phyloP scores from a whole-genome alignment of 2,888 invertebrate species.

The Acanthoscelides obtectus region DNA sequence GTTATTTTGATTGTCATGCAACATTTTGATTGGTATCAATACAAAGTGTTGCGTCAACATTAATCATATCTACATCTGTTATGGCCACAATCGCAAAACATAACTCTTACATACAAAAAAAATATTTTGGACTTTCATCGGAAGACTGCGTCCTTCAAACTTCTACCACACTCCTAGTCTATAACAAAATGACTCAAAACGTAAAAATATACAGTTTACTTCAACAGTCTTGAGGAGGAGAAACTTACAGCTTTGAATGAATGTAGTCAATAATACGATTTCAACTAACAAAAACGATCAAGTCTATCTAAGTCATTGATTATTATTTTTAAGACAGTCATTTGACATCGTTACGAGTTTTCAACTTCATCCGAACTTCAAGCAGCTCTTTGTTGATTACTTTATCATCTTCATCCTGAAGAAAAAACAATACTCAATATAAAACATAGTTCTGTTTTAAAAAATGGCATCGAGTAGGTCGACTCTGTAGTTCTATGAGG shows the following conservation, averaged over 20 bases:
- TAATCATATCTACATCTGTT: no score
- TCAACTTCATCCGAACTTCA: slow-evolving; percentile 60
- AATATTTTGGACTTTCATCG: no score
- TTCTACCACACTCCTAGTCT: no score
- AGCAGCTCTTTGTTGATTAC: slow-evolving; percentile 58
- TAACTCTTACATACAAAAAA: no score
- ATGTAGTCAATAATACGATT: not conserved
- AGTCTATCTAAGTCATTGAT: not conserved
- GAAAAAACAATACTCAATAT: slow-evolving; percentile 1
- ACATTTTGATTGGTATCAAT: no score
- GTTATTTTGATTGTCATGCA: no score
- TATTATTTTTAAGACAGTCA: slow-evolving; percentile 12
- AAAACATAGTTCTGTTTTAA: not conserved
- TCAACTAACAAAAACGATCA: not conserved
- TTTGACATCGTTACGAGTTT: slow-evolving; percentile 39
- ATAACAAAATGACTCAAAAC: no score
- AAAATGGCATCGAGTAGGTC: no score
- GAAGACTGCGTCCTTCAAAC: no score
- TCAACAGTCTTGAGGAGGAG: not conserved
- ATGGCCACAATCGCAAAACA: no score
- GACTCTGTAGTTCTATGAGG: not conserved
- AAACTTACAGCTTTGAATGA: not conserved
- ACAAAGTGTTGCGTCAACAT: no score
- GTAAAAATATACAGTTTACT: not conserved
- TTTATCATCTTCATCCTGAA: slow-evolving; percentile 46